Evolutionary conservation across 2,113 vertebrate species (phyloP).

Genomic region (Eira barbara): DNA sequence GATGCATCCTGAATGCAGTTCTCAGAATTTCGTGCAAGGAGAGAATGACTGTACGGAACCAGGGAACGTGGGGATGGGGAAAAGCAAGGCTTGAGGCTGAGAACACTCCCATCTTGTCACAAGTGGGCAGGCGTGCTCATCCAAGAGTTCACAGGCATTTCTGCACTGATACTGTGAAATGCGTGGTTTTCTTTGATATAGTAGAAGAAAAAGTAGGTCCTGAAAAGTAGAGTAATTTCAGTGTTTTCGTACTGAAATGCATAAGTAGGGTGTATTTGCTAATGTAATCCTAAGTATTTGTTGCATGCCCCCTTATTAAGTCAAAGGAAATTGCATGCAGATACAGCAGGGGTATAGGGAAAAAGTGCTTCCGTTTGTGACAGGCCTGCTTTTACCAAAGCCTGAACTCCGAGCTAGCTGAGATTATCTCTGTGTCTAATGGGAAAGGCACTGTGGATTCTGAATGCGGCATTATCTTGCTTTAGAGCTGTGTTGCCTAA

Average conservation of each 20-base stretch:
- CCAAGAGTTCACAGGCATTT: rapidly evolving
- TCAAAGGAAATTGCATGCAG: neutral
- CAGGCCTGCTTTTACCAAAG: neutral
- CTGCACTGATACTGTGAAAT: neutral
- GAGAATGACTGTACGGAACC: neutral
- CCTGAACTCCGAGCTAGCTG: neutral
- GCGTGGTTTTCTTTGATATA: neutral
- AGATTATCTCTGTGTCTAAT: neutral
- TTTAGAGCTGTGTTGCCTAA: constrained; percentile 40
- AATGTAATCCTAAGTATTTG: neutral
- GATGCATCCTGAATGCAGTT: neutral
- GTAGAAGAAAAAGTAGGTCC: neutral
- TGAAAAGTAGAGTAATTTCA: neutral
- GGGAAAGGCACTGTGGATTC: neutral
- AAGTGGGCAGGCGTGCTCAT: neutral
- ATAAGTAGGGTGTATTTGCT: neutral
- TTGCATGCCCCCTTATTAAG: neutral
- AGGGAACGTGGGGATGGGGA: neutral
- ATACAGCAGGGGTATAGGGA: neutral
- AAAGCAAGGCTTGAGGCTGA: neutral
- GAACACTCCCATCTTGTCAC: neutral
- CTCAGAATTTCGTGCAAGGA: neutral
- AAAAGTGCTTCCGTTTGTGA: neutral
- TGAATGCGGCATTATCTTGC: constrained; percentile 29
- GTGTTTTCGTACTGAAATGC: neutral